A percentile compares a stretch with the other conserved stretches of the same genome.
These are phyloP conservation scores for Anoura caudifer DNA, from an alignment of 2,113 vertebrate genomes.

Conservation along the genomic window DNA sequence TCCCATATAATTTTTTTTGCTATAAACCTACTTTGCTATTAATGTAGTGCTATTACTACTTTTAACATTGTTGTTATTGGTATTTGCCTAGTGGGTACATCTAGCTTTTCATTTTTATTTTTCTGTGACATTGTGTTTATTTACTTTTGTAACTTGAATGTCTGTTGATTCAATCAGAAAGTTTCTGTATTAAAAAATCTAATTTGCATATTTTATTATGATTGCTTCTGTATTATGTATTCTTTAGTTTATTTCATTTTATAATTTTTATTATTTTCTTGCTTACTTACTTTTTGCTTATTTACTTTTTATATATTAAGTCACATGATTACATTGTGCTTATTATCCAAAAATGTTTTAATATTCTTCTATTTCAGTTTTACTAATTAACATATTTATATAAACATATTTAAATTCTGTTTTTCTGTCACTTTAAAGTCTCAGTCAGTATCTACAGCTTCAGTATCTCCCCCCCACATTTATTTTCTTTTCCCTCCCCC, in stretches of 20 bases:
- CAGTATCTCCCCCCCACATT: neutral
- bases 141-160: neutral
- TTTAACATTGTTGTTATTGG: neutral
- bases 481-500: neutral
- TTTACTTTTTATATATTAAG: neutral
- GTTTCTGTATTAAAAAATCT: neutral
- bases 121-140: neutral
- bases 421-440: neutral
- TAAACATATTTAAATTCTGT: neutral
- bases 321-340: neutral
- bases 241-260: neutral
- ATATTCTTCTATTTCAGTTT: neutral
- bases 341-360: neutral
- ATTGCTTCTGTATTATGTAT: neutral
- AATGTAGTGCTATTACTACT: neutral
- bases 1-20: neutral
- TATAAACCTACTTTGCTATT: neutral
- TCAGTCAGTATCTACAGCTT: neutral
- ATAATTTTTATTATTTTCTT: neutral
- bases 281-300: neutral
- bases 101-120: neutral
- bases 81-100: neutral
- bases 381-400: neutral
- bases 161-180: neutral
- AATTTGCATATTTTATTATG: neutral